Conservation (phyloP, 2,797 vertebrate species). For the Xerus rutilus region DNA sequence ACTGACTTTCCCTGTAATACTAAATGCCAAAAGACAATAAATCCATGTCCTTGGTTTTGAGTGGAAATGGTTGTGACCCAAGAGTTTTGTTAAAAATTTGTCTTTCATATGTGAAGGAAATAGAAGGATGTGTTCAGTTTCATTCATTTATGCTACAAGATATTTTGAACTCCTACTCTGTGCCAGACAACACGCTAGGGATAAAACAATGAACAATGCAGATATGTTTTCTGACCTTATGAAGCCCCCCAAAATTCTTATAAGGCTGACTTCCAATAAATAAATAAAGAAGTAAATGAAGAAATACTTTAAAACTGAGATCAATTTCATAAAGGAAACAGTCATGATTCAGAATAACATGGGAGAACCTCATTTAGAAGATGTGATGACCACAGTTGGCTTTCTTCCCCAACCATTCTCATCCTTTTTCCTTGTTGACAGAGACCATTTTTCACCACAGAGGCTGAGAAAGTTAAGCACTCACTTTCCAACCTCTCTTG, state of each 20-base stretch:
- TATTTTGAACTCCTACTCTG: constrained; percentile 12
- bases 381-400: background rate
- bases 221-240: background rate
- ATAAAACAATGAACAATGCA: background rate
- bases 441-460: background rate
- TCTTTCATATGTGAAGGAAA: constrained; percentile 32
- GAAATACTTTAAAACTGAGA: constrained; percentile 4
- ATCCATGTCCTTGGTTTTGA: background rate
- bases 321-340: background rate
- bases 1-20: background rate
- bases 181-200: background rate
- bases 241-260: background rate
- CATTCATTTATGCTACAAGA: background rate
- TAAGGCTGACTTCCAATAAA: background rate
- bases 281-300: background rate
- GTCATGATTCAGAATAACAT: background rate
- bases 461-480: background rate
- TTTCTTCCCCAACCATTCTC: background rate
- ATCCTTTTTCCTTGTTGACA: background rate
- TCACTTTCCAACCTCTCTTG: background rate
- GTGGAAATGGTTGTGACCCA: constrained; percentile 6
- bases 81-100: constrained; percentile 25
- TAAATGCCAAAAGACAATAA: constrained; percentile 11
- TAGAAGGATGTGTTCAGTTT: background rate
- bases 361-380: background rate